Evolutionary conservation across 2,113 vertebrate species (phyloP).

Genomic region (Labeo catla): DNA sequence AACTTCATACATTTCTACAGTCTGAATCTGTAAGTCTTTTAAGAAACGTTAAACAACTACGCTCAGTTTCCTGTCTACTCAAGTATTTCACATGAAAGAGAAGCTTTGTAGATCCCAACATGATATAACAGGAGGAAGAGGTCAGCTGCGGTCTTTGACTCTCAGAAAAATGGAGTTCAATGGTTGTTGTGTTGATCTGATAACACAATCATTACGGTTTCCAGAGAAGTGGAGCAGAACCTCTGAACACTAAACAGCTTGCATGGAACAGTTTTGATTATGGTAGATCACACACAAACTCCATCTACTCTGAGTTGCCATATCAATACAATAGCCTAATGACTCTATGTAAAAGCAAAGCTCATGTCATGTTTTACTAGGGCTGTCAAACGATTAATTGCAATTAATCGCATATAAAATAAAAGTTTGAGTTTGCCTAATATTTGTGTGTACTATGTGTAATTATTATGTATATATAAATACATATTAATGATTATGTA

Average conservation of each 20-base stretch:
- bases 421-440: too few relatives aligned
- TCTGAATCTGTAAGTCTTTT: slow-evolving; percentile 1
- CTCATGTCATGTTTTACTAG: background rate
- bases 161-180: background rate
- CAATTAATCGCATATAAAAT: too few relatives aligned
- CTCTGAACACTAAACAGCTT: slow-evolving; percentile 5
- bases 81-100: slow-evolving; percentile 27
- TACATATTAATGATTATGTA: too few relatives aligned
- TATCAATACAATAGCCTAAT: background rate
- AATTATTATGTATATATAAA: too few relatives aligned
- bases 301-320: background rate
- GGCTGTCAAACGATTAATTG: too few relatives aligned
- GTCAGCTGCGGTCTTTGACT: background rate
- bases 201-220: slow-evolving; percentile 9
- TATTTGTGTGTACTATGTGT: too few relatives aligned
- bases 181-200: slow-evolving; percentile 24
- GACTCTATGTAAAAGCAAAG: background rate
- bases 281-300: slow-evolving; percentile 7
- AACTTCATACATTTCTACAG: background rate
- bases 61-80: background rate
- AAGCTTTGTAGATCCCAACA: slow-evolving; percentile 12
- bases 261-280: background rate
- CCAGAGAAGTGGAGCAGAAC: slow-evolving; percentile 21
- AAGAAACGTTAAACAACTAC: background rate
- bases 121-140: background rate